phyloP scores from a whole-genome alignment of 1,140 invertebrate species.

The Ptiloglossa arizonensis region DNA sequence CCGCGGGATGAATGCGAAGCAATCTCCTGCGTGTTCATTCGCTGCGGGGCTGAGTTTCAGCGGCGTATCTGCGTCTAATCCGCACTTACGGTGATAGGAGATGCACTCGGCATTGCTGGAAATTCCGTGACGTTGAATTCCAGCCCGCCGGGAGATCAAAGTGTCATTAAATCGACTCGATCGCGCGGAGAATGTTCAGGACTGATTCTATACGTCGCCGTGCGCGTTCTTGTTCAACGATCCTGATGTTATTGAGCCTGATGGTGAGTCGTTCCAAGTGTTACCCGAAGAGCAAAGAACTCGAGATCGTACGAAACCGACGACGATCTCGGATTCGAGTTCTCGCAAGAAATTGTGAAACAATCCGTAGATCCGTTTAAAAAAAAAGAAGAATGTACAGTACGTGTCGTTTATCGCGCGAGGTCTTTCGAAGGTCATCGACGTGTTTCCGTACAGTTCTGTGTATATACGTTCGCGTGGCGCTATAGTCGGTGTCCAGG shows the following conservation, averaged over 20 bases:
- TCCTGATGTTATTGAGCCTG: background rate
- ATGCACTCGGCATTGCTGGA: background rate
- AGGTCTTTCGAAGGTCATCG: no score
- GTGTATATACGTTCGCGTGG: no score
- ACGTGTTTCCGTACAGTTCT: no score
- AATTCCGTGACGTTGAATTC: conserved; percentile 22
- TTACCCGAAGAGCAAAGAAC: no score
- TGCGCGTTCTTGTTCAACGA: background rate
- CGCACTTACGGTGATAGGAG: background rate
- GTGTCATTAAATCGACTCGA: conserved; percentile 39
- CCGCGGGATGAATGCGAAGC: background rate
- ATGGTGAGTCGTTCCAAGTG: no score
- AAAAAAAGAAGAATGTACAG: no score
- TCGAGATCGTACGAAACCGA: no score
- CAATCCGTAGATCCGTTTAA: no score
- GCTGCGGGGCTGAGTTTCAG: background rate
- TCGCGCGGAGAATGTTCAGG: background rate
- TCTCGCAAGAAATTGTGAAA: no score
- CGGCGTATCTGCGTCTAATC: background rate
- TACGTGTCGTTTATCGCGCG: no score
- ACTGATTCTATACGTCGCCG: background rate
- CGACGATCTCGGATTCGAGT: no score
- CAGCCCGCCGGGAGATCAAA: conserved; percentile 15
- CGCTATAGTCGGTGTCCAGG: no score
- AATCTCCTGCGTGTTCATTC: conserved; percentile 7